Base-by-base conservation (phyloP, 2,797 vertebrate genomes). In the Smutsia gigantea region DNA sequence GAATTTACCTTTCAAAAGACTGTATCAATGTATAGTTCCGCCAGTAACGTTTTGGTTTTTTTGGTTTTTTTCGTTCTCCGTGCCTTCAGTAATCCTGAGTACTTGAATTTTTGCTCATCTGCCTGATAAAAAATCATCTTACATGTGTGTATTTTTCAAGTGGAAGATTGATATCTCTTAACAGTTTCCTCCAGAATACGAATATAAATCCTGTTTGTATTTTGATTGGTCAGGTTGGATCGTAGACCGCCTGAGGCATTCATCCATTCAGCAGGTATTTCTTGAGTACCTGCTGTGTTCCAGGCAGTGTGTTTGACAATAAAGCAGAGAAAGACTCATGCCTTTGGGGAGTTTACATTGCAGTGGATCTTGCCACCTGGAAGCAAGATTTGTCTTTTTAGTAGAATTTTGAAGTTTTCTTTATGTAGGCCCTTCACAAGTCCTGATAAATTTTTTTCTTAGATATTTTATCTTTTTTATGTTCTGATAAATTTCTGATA, bases 221-320 rank as follows among this genome's bases (percentile, higher is more conserved):
- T 96, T 96, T 90, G 66, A 63, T 90, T 87, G 57, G 10, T 69
- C 68, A 79, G 75, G 49, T 13, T 75, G 63, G 25, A 37, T 82
- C 61, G 78, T 68, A 93, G 85, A 25, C 79, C 37, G 53, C 39
- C 61, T 72, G 49, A 61, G 69, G 46, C 39, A 53, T 66, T 72
- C 92, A 34, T 84, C 78, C 57, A 23, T 53, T 82, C 34, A 46
- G 27, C 34, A 49, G 87, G 6, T 82, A 59, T 63, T 75, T 83
- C 19, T 2, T 31, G 87, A 77, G 10, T 51, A 46, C 34, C 42
- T 61, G 27, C 46, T 68, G 1, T 31, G 14, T 81, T 42, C 57
- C 18, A 57, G 61, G 12, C 10, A n/a, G 13, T 25, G 8, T n/a
- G 14, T 89, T n/a, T 27, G 42, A 81, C 71, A 69, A 49, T 42